Conservation (phyloP, 1,140 invertebrate species). For the Drosophila parabipectinata region DNA sequence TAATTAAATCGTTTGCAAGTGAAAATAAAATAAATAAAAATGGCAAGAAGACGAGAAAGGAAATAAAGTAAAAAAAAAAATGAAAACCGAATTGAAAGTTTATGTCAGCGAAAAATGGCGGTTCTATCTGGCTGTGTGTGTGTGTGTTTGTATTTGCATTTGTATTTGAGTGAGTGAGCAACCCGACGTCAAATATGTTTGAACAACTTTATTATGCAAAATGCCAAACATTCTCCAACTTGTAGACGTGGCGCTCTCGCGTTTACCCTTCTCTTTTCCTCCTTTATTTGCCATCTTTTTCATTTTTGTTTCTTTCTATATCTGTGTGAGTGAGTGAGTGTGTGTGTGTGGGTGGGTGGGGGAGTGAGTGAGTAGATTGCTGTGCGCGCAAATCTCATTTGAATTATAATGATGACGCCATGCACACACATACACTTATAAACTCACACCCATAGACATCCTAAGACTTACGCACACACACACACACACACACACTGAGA, state of each 20-base stretch:
- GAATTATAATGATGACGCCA: conserved; percentile 80
- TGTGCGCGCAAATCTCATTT: conserved; percentile 79
- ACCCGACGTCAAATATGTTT: conserved; percentile 76
- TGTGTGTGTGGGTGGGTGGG: background rate
- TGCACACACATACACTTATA: conserved; percentile 21
- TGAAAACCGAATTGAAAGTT: conserved; percentile 77
- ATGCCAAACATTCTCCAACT: conserved; percentile 81
- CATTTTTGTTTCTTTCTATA: conserved; percentile 2
- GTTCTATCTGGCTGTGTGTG: conserved; percentile 26
- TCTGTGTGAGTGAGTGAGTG: conserved; percentile 9
- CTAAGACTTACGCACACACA: background rate
- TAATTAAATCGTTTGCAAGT: conserved; percentile 51
- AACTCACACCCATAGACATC: conserved; percentile 8
- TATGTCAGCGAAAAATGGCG: conserved; percentile 73
- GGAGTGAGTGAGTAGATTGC: conserved; percentile 43
- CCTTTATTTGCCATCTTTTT: background rate
- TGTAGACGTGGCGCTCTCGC: conserved; percentile 58
- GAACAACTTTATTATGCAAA: conserved; percentile 80
- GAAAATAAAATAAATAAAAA: conserved; percentile 10
- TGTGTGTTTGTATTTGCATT: background rate
- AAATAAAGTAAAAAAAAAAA: conserved; percentile 61
- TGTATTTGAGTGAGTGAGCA: conserved; percentile 29
- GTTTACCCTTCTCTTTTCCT: conserved; percentile 4
- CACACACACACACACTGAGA: conserved; percentile 8
- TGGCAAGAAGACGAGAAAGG: conserved; percentile 6